phyloP scores from a whole-genome alignment of 2,888 invertebrate species.

The Meghimatium bilineatum region DNA sequence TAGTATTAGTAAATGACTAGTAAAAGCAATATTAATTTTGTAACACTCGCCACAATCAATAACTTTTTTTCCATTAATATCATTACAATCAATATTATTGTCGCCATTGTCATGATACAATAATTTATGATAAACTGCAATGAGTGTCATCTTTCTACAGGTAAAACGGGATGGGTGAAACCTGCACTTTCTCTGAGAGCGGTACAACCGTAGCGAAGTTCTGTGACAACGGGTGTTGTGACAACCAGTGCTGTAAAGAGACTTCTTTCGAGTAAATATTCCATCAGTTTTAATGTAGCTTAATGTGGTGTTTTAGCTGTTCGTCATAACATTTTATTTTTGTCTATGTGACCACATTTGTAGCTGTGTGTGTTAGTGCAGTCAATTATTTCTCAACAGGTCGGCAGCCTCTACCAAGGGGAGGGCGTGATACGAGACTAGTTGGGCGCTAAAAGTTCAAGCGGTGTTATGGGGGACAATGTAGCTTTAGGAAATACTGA shows the following conservation, averaged over 20 bases:
- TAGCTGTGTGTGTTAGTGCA: too few relatives aligned
- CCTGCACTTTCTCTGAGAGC: constrained; percentile 18
- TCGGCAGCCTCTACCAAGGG: too few relatives aligned
- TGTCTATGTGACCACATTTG: not conserved
- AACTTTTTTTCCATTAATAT: not conserved
- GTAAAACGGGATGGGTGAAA: constrained; percentile 18
- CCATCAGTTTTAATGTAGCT: not conserved
- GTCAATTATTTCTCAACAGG: too few relatives aligned
- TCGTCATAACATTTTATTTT: not conserved
- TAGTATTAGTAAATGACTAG: too few relatives aligned
- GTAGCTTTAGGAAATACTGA: too few relatives aligned
- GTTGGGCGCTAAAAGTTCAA: too few relatives aligned
- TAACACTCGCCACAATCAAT: too few relatives aligned
- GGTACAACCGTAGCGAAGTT: constrained; percentile 1
- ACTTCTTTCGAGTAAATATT: constrained; percentile 19
- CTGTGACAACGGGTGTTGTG: constrained; percentile 36
- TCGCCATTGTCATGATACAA: not conserved
- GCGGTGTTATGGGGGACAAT: too few relatives aligned
- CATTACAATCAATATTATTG: not conserved
- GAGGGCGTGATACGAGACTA: too few relatives aligned
- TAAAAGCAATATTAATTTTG: too few relatives aligned
- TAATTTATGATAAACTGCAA: not conserved
- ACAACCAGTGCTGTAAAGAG: constrained; percentile 9
- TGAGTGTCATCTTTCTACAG: not conserved
- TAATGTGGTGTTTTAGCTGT: not conserved